Conservation (phyloP, 2,797 vertebrate genomes). For the Xerus rutilus region DNA sequence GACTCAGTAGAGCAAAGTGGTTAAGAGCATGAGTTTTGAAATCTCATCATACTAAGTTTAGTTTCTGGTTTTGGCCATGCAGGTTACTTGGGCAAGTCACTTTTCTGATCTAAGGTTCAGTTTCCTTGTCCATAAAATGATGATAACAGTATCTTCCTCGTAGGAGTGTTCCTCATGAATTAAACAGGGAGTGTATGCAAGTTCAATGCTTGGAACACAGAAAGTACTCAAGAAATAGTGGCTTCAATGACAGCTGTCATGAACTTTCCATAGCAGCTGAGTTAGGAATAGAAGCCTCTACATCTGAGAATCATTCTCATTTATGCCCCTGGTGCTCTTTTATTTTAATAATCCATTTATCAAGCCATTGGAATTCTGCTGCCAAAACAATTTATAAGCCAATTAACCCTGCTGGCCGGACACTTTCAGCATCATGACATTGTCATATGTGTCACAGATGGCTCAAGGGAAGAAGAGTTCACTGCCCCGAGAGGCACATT, state of each 20-base stretch:
- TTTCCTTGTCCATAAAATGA: conserved; percentile 22
- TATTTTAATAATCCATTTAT: conserved; percentile 57
- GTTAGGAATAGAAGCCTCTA: not conserved
- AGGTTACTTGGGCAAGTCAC: not conserved
- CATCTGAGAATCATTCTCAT: not conserved
- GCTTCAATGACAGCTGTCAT: not conserved
- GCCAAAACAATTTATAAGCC: conserved; percentile 71
- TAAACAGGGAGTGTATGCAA: not conserved
- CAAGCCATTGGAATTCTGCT: conserved; percentile 59
- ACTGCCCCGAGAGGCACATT: not conserved
- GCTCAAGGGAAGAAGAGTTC: not conserved
- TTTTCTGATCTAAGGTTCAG: not conserved
- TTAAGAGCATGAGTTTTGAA: not conserved
- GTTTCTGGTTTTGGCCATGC: not conserved
- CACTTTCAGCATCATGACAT: not conserved
- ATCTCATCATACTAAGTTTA: not conserved
- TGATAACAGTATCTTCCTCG: not conserved
- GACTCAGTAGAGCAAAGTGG: not conserved
- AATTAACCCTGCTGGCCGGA: conserved; percentile 61
- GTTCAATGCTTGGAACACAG: not conserved
- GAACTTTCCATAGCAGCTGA: not conserved
- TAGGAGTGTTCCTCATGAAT: not conserved
- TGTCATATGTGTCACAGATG: not conserved
- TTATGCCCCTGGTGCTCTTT: conserved; percentile 11
- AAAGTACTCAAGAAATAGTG: not conserved